Evolutionary conservation across 2,113 vertebrate species (phyloP).

Genomic region (Hemicordylus capensis): DNA sequence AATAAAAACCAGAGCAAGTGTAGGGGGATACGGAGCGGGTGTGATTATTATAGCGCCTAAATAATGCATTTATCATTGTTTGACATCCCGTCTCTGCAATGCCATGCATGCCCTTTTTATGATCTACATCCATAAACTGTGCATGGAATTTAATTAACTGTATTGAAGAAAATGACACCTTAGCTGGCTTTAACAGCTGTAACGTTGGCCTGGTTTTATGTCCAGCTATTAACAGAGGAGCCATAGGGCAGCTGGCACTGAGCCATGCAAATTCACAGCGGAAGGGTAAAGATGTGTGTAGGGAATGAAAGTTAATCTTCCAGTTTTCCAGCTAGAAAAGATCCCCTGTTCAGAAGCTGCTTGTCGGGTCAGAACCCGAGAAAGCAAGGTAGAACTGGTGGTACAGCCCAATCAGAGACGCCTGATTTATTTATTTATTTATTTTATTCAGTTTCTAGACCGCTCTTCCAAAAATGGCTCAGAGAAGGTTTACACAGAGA

Average conservation of each 20-base stretch:
- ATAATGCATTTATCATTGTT: conserved; percentile 60
- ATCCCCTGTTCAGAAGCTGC: conserved; percentile 24
- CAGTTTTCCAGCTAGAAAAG: conserved; percentile 40
- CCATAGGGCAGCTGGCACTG: conserved; percentile 56
- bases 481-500: no score
- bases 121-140: conserved; percentile 63
- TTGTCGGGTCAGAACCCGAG: conserved; percentile 13
- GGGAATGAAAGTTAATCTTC: conserved; percentile 71
- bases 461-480: no score
- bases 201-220: conserved; percentile 69
- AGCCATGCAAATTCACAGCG: conserved; percentile 58
- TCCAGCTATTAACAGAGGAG: conserved; percentile 69
- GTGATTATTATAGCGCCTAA: conserved; percentile 38
- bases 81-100: conserved; percentile 57
- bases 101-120: conserved; percentile 63
- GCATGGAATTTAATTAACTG: conserved; percentile 75
- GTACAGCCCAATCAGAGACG: accelerated
- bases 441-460: no score
- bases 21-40: conserved; percentile 20
- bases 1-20: conserved; percentile 15
- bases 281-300: conserved; percentile 60
- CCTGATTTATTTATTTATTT: no score
- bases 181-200: conserved; percentile 65
- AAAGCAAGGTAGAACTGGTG: conserved; percentile 18
- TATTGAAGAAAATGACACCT: conserved; percentile 50